A percentile compares a stretch with the other conserved stretches of the same genome.
Evolutionary conservation across 2,113 vertebrate genomes (phyloP).

Genomic region (Physeter macrocephalus): DNA sequence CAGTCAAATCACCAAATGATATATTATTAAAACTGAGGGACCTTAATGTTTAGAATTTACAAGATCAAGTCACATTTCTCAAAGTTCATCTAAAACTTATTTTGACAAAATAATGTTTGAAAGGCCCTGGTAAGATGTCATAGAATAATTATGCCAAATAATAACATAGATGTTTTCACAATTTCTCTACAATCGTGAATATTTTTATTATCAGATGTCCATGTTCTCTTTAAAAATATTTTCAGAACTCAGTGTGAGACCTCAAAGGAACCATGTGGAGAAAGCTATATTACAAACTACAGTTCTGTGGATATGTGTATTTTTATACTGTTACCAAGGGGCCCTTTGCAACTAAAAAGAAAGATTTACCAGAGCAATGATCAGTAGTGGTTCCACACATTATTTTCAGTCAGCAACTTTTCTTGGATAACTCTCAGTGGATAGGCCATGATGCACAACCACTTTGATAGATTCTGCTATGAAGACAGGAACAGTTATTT

Average conservation of each 20-base stretch:
- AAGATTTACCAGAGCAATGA: not conserved
- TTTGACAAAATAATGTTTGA: not conserved
- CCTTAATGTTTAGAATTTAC: not conserved
- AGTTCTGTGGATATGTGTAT: not conserved
- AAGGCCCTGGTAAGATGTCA: not conserved
- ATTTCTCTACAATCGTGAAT: not conserved
- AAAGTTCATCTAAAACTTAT: not conserved
- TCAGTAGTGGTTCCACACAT: not conserved
- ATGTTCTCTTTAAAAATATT: not conserved
- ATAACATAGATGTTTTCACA: not conserved
- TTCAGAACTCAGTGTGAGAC: not conserved
- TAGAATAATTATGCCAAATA: not conserved
- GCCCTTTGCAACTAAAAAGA: not conserved
- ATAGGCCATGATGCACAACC: not conserved
- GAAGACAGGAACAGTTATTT: not conserved
- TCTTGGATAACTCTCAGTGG: not conserved
- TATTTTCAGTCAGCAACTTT: constrained; percentile 43
- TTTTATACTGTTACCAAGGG: not conserved
- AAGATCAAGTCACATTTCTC: not conserved
- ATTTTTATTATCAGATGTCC: not conserved
- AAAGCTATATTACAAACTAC: not conserved
- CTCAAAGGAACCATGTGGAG: not conserved
- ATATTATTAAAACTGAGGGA: not conserved
- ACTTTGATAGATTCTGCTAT: not conserved
- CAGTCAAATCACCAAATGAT: not conserved